These are phyloP conservation scores for Drosophila formosana DNA, from an alignment of 2,888 invertebrate species.

Conservation along the genomic window DNA sequence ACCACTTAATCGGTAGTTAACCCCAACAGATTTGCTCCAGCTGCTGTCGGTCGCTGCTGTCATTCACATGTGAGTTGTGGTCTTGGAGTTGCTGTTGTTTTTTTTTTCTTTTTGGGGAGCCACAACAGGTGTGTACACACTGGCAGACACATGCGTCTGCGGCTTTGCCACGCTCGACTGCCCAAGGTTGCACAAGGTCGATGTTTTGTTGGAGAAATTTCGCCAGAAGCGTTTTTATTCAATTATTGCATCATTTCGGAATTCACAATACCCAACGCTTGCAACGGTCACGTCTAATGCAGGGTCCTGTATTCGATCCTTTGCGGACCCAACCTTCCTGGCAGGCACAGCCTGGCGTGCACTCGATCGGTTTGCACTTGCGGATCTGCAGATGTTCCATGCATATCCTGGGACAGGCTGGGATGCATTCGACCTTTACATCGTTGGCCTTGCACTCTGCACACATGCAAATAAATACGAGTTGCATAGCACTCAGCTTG, in stretches of 20 bases:
- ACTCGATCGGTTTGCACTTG: constrained; percentile 15
- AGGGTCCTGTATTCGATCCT: constrained; percentile 12
- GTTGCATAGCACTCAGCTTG: not conserved
- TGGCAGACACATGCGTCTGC: constrained; percentile 7
- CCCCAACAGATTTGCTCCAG: constrained; percentile 45
- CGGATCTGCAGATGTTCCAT: not conserved
- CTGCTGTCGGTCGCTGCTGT: constrained; percentile 26
- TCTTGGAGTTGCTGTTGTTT: constrained; percentile 39
- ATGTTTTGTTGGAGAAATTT: constrained; percentile 30
- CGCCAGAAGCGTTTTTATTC: not conserved
- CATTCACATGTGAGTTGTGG: constrained; percentile 66
- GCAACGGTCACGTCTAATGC: constrained; percentile 34
- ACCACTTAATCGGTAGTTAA: constrained; percentile 66
- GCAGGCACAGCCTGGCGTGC: constrained; percentile 39
- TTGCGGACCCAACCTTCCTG: constrained; percentile 24
- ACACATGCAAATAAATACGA: too few relatives aligned
- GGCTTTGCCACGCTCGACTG: constrained; percentile 38
- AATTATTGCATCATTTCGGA: too few relatives aligned
- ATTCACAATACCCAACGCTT: constrained; percentile 39
- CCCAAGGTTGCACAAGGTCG: constrained; percentile 50
- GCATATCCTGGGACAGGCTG: constrained; percentile 37
- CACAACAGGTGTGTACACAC: constrained; percentile 19
- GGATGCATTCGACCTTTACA: constrained; percentile 23
- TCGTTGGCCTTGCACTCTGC: constrained; percentile 28
- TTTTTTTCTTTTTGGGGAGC: constrained; percentile 20